Conservation (phyloP, 2,888 invertebrate genomes). For the Graphium colonna region DNA sequence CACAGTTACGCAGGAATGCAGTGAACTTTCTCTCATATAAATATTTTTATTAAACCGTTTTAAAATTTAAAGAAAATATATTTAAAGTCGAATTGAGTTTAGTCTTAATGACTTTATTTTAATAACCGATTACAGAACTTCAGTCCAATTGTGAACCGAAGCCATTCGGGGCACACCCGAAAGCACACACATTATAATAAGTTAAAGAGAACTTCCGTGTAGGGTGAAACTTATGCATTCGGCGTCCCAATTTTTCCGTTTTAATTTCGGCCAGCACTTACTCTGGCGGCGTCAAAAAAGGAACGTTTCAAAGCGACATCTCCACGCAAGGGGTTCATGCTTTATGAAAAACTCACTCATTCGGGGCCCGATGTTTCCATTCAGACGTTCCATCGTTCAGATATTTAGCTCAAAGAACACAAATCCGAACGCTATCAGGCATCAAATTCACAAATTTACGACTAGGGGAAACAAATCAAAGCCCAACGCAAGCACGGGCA, state of each 20-base stretch:
- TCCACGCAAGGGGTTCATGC: not conserved
- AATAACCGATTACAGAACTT: too few relatives aligned
- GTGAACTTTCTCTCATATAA: too few relatives aligned
- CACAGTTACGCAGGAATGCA: too few relatives aligned
- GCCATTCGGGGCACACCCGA: too few relatives aligned
- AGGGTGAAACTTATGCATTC: not conserved
- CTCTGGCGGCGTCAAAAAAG: not conserved
- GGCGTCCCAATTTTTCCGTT: not conserved
- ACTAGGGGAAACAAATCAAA: constrained; percentile 63
- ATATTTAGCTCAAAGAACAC: constrained; percentile 32
- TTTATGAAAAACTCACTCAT: constrained; percentile 11
- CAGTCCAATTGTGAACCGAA: too few relatives aligned
- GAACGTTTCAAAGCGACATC: not conserved
- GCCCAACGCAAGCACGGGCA: constrained; percentile 55
- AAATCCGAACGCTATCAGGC: constrained; percentile 38
- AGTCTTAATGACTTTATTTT: too few relatives aligned
- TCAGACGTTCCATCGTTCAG: constrained; percentile 27
- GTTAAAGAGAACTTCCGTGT: too few relatives aligned
- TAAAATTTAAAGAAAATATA: too few relatives aligned
- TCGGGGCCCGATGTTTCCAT: constrained; percentile 26
- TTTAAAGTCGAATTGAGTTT: too few relatives aligned
- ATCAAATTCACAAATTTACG: constrained; percentile 53
- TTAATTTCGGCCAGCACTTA: not conserved
- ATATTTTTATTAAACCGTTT: too few relatives aligned
- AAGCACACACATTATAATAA: too few relatives aligned